These are phyloP conservation scores for Botia kubotai DNA, from an alignment of 2,797 vertebrate species.

Conservation along the genomic window DNA sequence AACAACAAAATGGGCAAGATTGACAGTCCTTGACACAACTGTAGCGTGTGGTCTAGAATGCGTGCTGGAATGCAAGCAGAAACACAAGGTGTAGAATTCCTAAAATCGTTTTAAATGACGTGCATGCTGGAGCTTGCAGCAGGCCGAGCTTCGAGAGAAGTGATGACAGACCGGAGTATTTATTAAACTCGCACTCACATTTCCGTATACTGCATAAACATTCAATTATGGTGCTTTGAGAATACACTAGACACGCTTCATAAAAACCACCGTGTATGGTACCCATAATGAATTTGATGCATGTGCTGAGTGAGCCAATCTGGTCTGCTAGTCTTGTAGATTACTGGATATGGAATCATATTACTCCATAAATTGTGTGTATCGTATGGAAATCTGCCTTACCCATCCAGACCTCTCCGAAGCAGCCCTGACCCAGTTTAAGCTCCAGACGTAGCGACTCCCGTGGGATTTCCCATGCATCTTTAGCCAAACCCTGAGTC, in stretches of 20 bases:
- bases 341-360: background rate
- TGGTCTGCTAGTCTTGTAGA: background rate
- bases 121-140: conserved; percentile 71
- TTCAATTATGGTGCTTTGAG: background rate
- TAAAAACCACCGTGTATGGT: background rate
- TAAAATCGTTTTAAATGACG: conserved; percentile 64
- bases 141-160: conserved; percentile 62
- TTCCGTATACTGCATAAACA: background rate
- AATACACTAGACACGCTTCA: background rate
- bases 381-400: conserved; percentile 68
- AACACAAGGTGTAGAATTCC: conserved; percentile 66
- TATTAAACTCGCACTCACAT: conserved; percentile 1
- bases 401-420: conserved; percentile 99
- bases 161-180: conserved; percentile 63
- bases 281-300: background rate
- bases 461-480: conserved; percentile 97
- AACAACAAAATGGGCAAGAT: background rate
- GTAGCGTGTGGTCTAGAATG: background rate
- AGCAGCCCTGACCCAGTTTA: conserved; percentile 97
- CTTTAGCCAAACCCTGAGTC: conserved; percentile 96
- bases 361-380: background rate
- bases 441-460: conserved; percentile 94
- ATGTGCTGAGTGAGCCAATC: background rate
- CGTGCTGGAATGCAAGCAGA: background rate
- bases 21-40: conserved; percentile 3